Conservation (phyloP, 2,113 vertebrate genomes). For the Forbesichthys papilliferus region DNA sequence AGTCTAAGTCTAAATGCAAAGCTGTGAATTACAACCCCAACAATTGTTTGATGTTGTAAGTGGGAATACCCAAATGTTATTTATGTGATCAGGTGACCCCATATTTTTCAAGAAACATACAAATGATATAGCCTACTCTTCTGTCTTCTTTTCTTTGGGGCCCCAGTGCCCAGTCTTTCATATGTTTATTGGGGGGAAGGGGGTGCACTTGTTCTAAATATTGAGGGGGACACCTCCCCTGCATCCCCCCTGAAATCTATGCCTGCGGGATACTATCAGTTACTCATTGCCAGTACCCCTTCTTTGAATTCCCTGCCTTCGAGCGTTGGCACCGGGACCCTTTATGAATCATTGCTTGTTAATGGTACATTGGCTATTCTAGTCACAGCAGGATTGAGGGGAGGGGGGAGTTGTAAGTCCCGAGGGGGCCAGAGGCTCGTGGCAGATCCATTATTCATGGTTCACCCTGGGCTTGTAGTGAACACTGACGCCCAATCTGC, state of each 20-base stretch:
- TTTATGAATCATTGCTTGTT: conserved; percentile 78
- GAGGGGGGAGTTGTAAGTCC: conserved; percentile 31
- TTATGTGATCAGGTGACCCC: neutral
- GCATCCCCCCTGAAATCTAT: no score
- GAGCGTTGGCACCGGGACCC: conserved; percentile 37
- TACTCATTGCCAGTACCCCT: conserved; percentile 31
- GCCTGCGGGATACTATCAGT: neutral
- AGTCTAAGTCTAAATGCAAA: no score
- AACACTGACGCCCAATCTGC: conserved; percentile 74
- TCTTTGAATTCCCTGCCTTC: conserved; percentile 57
- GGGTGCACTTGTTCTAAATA: no score
- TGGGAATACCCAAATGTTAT: neutral
- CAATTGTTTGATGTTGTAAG: no score
- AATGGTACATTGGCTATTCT: conserved; percentile 79
- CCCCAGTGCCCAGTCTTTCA: no score
- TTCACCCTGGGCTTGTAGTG: conserved; percentile 75
- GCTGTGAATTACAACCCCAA: no score
- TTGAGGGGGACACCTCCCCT: no score
- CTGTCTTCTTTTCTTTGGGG: no score
- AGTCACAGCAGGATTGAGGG: conserved; percentile 64
- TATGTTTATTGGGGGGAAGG: no score
- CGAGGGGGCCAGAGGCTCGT: conserved; percentile 47
- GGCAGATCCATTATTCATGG: conserved; percentile 81
- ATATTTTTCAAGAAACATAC: no score
- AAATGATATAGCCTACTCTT: no score